These are phyloP conservation scores for Collichthys lucidus DNA, from an alignment of 2,113 vertebrate species.

Conservation along the genomic window DNA sequence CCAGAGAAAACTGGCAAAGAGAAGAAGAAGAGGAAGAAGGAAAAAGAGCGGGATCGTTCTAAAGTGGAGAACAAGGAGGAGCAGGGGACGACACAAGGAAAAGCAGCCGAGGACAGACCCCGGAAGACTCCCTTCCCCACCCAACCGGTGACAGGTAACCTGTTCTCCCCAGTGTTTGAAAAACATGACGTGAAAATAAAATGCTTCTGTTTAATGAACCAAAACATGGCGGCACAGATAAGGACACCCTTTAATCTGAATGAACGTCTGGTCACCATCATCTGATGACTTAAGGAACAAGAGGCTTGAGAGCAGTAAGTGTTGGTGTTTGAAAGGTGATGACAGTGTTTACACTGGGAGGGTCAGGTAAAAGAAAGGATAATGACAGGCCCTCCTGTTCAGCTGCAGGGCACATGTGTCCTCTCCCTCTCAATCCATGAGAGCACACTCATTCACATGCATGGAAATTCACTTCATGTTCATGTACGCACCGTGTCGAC, in stretches of 20 bases:
- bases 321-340: constrained; percentile 58
- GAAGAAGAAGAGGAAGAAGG: constrained; percentile 82
- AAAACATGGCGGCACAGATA: too few species aligned
- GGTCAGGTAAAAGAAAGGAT: constrained; percentile 44
- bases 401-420: constrained; percentile 50
- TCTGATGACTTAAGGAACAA: neutral
- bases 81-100: constrained; percentile 63
- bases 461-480: constrained; percentile 21
- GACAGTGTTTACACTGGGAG: constrained; percentile 63
- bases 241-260: constrained; percentile 1
- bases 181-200: neutral
- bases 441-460: constrained; percentile 23
- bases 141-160: constrained; percentile 74
- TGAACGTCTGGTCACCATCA: neutral
- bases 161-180: neutral
- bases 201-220: neutral
- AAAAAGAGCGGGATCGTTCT: constrained; percentile 73
- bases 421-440: constrained; percentile 14
- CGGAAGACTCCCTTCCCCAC: constrained; percentile 63
- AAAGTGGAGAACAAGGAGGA: constrained; percentile 70
- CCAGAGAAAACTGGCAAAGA: constrained; percentile 71
- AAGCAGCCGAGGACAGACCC: constrained; percentile 61
- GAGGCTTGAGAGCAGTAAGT: constrained; percentile 42
- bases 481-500: constrained; percentile 14
- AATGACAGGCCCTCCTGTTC: constrained; percentile 63